Evolutionary conservation across 2,113 vertebrate species (phyloP).

Genomic region (Vimba vimba): DNA sequence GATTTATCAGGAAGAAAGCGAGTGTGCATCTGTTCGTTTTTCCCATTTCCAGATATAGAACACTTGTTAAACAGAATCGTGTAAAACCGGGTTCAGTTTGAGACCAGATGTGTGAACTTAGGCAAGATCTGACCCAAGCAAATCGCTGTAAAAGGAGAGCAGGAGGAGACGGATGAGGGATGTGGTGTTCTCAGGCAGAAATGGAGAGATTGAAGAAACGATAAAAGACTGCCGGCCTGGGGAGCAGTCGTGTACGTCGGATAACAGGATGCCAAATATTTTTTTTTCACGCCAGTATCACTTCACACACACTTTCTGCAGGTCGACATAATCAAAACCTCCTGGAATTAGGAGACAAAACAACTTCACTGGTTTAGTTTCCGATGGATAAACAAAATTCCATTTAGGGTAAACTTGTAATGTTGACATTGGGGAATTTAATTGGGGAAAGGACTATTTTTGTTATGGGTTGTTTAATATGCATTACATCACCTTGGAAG

Average conservation of each 20-base stretch:
- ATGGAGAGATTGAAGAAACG: constrained; percentile 40
- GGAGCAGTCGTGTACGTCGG: constrained; percentile 35
- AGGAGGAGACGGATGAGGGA: constrained; percentile 32
- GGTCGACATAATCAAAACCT: constrained; percentile 21
- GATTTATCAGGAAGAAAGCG: constrained; percentile 43
- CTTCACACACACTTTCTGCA: constrained; percentile 18
- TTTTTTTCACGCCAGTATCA: constrained; percentile 41
- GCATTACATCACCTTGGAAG: neutral
- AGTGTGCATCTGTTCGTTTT: constrained; percentile 48
- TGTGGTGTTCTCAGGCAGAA: constrained; percentile 37
- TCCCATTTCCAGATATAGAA: constrained; percentile 37
- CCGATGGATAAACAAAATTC: neutral
- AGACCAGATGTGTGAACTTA: constrained; percentile 44
- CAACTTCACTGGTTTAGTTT: neutral
- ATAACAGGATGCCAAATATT: constrained; percentile 26
- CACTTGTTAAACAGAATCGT: constrained; percentile 22
- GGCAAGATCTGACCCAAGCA: constrained; percentile 37
- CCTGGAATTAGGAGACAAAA: constrained; percentile 35
- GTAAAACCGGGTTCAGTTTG: constrained; percentile 35
- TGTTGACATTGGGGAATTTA: neutral
- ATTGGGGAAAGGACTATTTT: neutral
- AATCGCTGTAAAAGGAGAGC: neutral
- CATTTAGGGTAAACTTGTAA: neutral
- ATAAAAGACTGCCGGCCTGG: constrained; percentile 25
- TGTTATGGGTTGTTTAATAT: neutral